Conservation (phyloP, 2,797 vertebrate genomes). For the Rallus crepitans region DNA sequence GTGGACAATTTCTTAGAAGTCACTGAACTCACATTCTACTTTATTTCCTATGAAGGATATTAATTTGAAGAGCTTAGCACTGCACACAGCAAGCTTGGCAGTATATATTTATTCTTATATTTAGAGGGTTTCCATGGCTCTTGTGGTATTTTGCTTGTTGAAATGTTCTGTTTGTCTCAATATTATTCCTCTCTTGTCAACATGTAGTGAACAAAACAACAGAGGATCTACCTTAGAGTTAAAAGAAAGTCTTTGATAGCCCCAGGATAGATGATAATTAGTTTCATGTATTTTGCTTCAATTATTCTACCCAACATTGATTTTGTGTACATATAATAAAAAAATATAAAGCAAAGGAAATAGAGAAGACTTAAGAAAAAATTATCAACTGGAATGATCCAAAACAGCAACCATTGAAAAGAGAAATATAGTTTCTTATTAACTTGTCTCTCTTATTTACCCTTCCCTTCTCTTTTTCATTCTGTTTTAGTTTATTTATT, state of each 20-base stretch:
- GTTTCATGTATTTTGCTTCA: neutral
- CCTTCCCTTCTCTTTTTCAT: neutral
- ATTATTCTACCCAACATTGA: neutral
- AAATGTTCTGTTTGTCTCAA: neutral
- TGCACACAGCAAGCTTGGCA: neutral
- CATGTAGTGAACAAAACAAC: neutral
- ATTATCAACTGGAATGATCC: neutral
- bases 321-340: neutral
- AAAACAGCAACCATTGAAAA: neutral
- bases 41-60: neutral
- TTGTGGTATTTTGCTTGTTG: neutral
- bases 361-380: neutral
- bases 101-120: neutral
- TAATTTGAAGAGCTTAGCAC: neutral
- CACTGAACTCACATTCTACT: slow-evolving; percentile 6
- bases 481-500: neutral
- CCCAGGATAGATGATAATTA: neutral
- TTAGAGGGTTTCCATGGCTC: neutral
- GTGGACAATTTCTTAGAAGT: neutral
- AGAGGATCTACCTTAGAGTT: neutral
- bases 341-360: neutral
- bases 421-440: neutral
- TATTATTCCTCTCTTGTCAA: neutral
- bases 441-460: neutral
- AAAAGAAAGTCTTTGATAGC: neutral